These are phyloP conservation scores for Crenuchus spilurus DNA, from an alignment of 2,797 vertebrate genomes.

Conservation along the genomic window DNA sequence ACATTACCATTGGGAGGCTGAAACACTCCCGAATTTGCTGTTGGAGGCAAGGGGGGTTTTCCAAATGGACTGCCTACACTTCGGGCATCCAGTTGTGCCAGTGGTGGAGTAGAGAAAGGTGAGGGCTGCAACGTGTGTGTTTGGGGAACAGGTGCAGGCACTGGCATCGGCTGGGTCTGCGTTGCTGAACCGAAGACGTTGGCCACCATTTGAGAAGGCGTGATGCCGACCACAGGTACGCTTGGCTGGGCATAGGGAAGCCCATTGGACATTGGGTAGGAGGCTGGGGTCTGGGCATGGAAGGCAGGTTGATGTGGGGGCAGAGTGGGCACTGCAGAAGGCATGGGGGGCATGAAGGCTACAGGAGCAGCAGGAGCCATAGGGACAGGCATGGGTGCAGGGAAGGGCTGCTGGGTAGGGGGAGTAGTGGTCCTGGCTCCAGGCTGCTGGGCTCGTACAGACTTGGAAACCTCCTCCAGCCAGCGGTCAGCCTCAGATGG, in stretches of 20 bases:
- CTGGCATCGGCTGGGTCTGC: constrained; percentile 78
- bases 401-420: constrained; percentile 45
- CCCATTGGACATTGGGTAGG: constrained; percentile 88
- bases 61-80: constrained; percentile 68
- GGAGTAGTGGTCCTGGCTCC: constrained; percentile 57
- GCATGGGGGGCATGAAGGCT: constrained; percentile 81
- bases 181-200: constrained; percentile 92
- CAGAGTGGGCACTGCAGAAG: constrained; percentile 81
- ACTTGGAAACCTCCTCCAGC: constrained; percentile 96
- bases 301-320: constrained; percentile 86
- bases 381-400: constrained; percentile 69
- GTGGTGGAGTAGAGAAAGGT: constrained; percentile 69
- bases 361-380: constrained; percentile 69
- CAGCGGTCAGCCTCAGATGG: constrained; percentile 97
- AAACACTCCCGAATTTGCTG: constrained; percentile 38
- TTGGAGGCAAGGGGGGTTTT: constrained; percentile 29
- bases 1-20: constrained; percentile 68
- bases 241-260: constrained; percentile 85
- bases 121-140: constrained; percentile 60
- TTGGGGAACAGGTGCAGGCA: constrained; percentile 69
- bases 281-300: constrained; percentile 75
- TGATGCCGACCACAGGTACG: constrained; percentile 93
- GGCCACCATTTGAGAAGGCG: constrained; percentile 97
- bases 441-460: constrained; percentile 81
- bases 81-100: constrained; percentile 68